Base-by-base conservation (phyloP, 2,797 vertebrate species). In the Notolabrus celidotus region DNA sequence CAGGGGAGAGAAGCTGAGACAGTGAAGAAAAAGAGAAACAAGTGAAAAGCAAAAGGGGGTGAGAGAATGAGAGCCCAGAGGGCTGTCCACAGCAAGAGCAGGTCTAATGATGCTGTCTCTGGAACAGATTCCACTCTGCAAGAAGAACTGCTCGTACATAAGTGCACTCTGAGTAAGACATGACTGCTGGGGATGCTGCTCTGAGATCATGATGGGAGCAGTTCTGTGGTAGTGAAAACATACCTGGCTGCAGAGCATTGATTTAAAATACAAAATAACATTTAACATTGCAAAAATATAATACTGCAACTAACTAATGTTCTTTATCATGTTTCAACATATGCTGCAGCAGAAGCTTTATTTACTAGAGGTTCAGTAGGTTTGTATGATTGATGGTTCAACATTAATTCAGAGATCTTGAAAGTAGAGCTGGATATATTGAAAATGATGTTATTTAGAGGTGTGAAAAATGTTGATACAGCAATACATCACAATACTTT, bases 101-200 rank as follows among this genome's bases (percentile, higher is more conserved):
- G 34, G 78, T 76, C 74, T 81, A 84, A 84, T 82, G 82, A 77
- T 79, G 67, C 63, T 17, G 65, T 85, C 83, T 86, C 67, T 60
- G 55, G 77, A 84, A 82, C 63, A 85, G 70, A 83, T 60, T 54
- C 52, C 45, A 64, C 42, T 68, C 70, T 66, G 53, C 50, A 53
- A 19, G 46, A 68, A 74, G 33, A 34, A 49, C 62, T 67, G 49
- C 57, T 52, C 79, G 53, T 71, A 52, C 67, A 75, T 7, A 1
- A 62, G 58, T 66, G 62, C 71, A 54, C 62, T 73, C n/a, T 73
- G 31, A 63, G 59, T 62, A 65, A 81, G 56, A 68, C 55, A n/a
- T 58, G 46, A 46, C 53, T 72, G 31, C 47, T 9, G 59, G 27
- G 39, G 25, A 33, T 59, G 16, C 42, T 38, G n/a, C 29, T 65